Evolutionary conservation across 2,113 vertebrate species (phyloP).

Genomic region (Crotalus viridis): DNA sequence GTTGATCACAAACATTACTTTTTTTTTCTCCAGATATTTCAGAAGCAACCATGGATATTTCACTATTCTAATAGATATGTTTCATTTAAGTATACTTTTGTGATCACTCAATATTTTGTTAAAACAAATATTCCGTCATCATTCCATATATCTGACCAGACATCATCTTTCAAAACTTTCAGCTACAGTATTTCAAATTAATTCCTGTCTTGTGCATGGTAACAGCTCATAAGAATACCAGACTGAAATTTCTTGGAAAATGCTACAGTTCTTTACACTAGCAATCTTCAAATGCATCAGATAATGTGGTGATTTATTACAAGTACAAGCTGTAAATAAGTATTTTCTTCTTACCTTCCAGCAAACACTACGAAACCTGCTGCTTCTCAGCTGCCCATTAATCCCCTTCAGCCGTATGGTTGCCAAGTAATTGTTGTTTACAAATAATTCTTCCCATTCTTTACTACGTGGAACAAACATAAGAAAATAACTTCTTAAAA

Average conservation of each 20-base stretch:
- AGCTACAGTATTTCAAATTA: conserved; percentile 57
- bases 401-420: conserved; percentile 93
- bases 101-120: not conserved
- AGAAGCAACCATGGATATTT: not conserved
- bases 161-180: conserved; percentile 39
- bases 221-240: conserved; percentile 60
- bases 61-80: no score
- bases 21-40: not conserved
- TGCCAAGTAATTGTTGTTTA: conserved; percentile 99
- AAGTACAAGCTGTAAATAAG: conserved; percentile 83
- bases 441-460: conserved; percentile 99
- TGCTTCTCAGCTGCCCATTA: conserved; percentile 94
- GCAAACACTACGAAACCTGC: conserved; percentile 88
- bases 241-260: conserved; percentile 69
- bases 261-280: conserved; percentile 67
- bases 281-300: conserved; percentile 72
- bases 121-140: not conserved
- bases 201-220: conserved; percentile 68
- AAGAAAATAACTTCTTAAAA: conserved; percentile 62
- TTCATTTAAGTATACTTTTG: not conserved
- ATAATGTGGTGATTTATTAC: conserved; percentile 75
- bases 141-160: not conserved
- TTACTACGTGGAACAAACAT: conserved; percentile 77
- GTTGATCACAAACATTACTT: no score
- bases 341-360: conserved; percentile 90